phyloP scores from a whole-genome alignment of 2,888 invertebrate genomes.

The Pycnomerus fuliginosus region DNA sequence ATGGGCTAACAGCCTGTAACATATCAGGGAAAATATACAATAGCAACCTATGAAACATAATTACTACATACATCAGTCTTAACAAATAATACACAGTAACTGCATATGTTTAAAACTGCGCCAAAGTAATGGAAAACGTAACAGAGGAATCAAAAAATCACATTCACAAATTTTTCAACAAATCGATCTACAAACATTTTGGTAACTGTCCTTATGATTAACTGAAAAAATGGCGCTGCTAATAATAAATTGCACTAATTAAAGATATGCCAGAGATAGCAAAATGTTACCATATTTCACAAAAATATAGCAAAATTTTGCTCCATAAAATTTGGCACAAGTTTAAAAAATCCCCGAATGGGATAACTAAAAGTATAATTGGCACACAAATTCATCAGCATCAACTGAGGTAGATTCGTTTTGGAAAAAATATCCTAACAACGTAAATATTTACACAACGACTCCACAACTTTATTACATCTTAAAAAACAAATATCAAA shows the following conservation, averaged over 20 bases:
- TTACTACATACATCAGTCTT: conserved; percentile 45
- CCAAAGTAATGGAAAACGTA: conserved; percentile 19
- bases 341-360: conserved; percentile 9
- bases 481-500: conserved; percentile 49
- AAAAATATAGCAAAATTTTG: conserved; percentile 23
- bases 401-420: conserved; percentile 54
- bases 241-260: conserved; percentile 26
- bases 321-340: conserved; percentile 25
- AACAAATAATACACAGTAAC: conserved; percentile 47
- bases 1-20: conserved; percentile 32
- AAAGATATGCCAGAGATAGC: conserved; percentile 19
- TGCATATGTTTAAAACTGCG: conserved; percentile 30
- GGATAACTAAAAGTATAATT: conserved; percentile 33
- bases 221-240: conserved; percentile 15
- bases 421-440: conserved; percentile 47
- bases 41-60: conserved; percentile 29
- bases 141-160: conserved; percentile 28
- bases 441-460: conserved; percentile 47
- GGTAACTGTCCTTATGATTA: conserved; percentile 36
- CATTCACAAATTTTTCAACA: conserved; percentile 35
- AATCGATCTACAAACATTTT: conserved; percentile 30
- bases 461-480: conserved; percentile 41
- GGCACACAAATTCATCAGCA: conserved; percentile 40
- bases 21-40: conserved; percentile 27
- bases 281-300: conserved; percentile 19